Conservation (phyloP, 2,113 vertebrate genomes). For the Ammodytes marinus region DNA sequence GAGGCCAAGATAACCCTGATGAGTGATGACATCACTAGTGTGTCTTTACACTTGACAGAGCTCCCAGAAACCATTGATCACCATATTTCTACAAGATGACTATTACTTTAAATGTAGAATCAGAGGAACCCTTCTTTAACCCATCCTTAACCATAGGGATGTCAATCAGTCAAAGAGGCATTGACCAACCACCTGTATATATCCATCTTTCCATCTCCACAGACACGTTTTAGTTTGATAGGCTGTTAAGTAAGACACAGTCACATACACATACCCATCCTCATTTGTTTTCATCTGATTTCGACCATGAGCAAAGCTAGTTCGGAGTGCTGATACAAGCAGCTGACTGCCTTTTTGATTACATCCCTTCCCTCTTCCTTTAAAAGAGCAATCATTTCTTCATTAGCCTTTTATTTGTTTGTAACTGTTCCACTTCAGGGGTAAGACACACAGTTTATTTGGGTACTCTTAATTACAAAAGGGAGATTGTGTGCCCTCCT, state of each 20-base stretch:
- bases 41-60: neutral
- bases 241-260: neutral
- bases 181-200: neutral
- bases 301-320: neutral
- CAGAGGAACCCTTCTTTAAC: neutral
- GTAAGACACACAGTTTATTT: slow-evolving; percentile 85
- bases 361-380: slow-evolving; percentile 63
- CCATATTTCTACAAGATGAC: neutral
- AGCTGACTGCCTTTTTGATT: slow-evolving; percentile 46
- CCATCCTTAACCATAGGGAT: neutral
- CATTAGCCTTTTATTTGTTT: slow-evolving; percentile 88
- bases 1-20: neutral
- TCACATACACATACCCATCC: neutral
- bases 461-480: slow-evolving; percentile 89
- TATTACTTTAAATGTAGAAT: neutral
- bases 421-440: slow-evolving; percentile 83
- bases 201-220: neutral
- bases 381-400: slow-evolving; percentile 87
- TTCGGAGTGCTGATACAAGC: slow-evolving; percentile 32
- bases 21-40: neutral
- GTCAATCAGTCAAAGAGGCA: neutral
- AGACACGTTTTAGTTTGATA: neutral
- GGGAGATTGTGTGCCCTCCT: slow-evolving; percentile 80
- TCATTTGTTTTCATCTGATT: slow-evolving; percentile 48
- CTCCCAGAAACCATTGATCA: neutral